Evolutionary conservation across 1,140 invertebrate genomes (phyloP).

Genomic region (Cecropterus lyciades): DNA sequence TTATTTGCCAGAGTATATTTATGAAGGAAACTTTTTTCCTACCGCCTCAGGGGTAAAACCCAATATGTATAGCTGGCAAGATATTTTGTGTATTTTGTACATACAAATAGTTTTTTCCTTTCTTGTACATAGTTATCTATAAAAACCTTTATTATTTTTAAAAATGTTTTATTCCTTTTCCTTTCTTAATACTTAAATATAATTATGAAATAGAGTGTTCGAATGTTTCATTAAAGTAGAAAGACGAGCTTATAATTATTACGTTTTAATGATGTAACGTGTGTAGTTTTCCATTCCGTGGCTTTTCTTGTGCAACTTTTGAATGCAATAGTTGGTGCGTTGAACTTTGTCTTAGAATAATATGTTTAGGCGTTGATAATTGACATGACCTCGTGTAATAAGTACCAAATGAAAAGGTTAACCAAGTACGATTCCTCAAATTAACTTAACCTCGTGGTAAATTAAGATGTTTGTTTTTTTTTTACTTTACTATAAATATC

Average conservation of each 20-base stretch:
- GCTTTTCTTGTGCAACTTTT: conserved; percentile 1
- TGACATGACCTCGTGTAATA: conserved; percentile 1
- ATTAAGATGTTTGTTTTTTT: no score
- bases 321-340: not conserved
- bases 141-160: conserved; percentile 22
- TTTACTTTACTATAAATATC: no score
- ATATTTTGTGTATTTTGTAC: conserved; percentile 30
- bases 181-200: not conserved
- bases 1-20: conserved; percentile 37
- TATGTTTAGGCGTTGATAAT: conserved; percentile 8
- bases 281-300: conserved; percentile 1
- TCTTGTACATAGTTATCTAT: conserved; percentile 30
- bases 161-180: not conserved
- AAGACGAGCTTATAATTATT: conserved; percentile 7
- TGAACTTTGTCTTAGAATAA: conserved; percentile 7
- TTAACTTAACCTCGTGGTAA: no score
- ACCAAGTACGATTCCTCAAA: not conserved
- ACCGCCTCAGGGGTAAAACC: conserved; percentile 28
- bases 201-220: not conserved
- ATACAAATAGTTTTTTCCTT: conserved; percentile 22
- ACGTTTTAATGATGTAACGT: conserved; percentile 3
- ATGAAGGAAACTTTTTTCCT: conserved; percentile 22
- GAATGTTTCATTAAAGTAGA: conserved; percentile 1
- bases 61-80: conserved; percentile 7
- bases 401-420: not conserved